A percentile compares a stretch with the other conserved stretches of the same genome.
These are phyloP conservation scores for Dolichotis patagonum DNA, from an alignment of 2,113 vertebrate species.

Conservation along the genomic window DNA sequence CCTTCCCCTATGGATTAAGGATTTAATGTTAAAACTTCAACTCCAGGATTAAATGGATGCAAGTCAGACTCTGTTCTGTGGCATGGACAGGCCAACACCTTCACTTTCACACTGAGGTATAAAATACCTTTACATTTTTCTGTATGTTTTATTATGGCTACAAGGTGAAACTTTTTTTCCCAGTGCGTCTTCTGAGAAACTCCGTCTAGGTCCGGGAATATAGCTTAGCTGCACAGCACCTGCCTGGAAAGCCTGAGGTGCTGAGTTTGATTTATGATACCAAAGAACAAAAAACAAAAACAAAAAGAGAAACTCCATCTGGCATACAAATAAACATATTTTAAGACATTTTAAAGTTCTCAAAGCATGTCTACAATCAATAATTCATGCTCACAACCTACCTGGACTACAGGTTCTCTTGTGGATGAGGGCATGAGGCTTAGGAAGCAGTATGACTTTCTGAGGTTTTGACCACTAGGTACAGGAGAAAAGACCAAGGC, in stretches of 20 bases:
- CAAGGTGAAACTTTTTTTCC: not conserved
- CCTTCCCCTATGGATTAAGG: conserved; percentile 34
- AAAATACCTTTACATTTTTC: conserved; percentile 36
- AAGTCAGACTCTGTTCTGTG: not conserved
- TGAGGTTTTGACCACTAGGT: not conserved
- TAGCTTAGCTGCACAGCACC: too few relatives aligned
- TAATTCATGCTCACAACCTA: not conserved
- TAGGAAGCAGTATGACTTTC: not conserved
- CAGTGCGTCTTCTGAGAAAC: not conserved
- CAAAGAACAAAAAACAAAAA: too few relatives aligned
- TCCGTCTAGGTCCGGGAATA: not conserved
- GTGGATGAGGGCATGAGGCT: not conserved
- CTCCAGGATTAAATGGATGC: not conserved
- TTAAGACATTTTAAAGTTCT: not conserved
- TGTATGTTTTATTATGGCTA: not conserved
- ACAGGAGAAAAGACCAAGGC: not conserved
- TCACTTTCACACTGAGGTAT: not conserved
- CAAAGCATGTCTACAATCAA: not conserved
- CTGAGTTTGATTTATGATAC: too few relatives aligned
- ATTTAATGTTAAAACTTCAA: not conserved
- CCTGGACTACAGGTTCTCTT: not conserved
- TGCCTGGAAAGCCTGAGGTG: too few relatives aligned
- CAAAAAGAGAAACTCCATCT: not conserved
- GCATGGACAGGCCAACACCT: not conserved
- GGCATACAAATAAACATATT: not conserved